Conservation (phyloP, 2,797 vertebrate species). For the Enoplosus armatus region DNA sequence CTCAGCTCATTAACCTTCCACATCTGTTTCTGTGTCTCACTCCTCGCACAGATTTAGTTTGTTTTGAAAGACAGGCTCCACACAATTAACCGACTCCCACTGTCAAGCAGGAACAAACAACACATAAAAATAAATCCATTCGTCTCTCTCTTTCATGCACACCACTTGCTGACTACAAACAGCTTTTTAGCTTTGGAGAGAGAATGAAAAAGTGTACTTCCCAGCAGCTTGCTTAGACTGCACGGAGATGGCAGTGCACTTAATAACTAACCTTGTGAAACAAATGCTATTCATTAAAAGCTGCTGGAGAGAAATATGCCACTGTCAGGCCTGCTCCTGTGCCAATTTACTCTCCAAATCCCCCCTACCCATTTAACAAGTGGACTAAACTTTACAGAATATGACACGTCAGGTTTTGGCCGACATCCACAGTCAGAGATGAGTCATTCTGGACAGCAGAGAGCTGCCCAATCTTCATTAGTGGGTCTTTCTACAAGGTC, state of each 20-base stretch:
- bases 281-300: conserved; percentile 63
- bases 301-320: conserved; percentile 42
- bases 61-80: conserved; percentile 36
- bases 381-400: conserved; percentile 48
- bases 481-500: conserved; percentile 61
- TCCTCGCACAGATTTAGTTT: conserved; percentile 19
- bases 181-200: conserved; percentile 11
- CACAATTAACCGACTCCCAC: conserved; percentile 30
- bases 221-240: conserved; percentile 9
- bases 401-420: conserved; percentile 56
- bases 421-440: conserved; percentile 52
- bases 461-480: conserved; percentile 66
- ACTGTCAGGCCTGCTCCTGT: conserved; percentile 29
- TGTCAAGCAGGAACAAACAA: conserved; percentile 39
- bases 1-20: conserved; percentile 62
- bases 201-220: conserved; percentile 3
- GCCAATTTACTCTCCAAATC: conserved; percentile 53
- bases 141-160: conserved; percentile 3
- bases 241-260: conserved; percentile 10
- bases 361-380: conserved; percentile 36
- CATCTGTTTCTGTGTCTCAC: conserved; percentile 57
- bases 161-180: conserved; percentile 21
- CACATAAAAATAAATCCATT: conserved; percentile 32
- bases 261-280: conserved; percentile 52
- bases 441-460: conserved; percentile 60